Percentiles rank a stretch among this genome's conserved stretches.
Evolutionary conservation across 2,888 invertebrate species (phyloP).

Genomic region (Andrena hattorfiana): DNA sequence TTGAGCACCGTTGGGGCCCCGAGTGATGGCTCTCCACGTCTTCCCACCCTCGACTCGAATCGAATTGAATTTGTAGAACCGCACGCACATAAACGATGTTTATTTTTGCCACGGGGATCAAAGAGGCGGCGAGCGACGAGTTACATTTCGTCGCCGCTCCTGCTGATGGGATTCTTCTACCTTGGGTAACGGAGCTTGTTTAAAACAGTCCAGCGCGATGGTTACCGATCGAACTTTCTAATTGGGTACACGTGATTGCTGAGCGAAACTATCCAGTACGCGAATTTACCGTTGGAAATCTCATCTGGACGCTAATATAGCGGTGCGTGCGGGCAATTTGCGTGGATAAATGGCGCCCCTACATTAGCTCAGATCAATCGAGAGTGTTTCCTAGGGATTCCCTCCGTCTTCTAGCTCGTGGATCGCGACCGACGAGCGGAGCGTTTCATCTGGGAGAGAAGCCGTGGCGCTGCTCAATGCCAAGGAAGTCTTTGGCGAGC

Average conservation of each 20-base stretch:
- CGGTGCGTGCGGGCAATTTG: background rate
- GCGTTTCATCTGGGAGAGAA: background rate
- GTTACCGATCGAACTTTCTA: too few species aligned
- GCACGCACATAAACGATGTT: slow-evolving; percentile 42
- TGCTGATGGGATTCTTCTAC: background rate
- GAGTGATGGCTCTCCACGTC: slow-evolving; percentile 58
- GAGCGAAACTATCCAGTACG: background rate
- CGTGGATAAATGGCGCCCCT: background rate
- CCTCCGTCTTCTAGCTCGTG: background rate
- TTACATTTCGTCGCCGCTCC: background rate
- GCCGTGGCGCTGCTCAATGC: slow-evolving; percentile 40
- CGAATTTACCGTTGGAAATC: background rate
- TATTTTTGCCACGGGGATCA: slow-evolving; percentile 19
- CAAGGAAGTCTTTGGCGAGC: slow-evolving; percentile 47
- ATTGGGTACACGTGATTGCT: too few species aligned
- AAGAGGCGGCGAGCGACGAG: background rate
- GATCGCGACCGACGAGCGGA: slow-evolving; percentile 15
- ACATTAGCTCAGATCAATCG: slow-evolving; percentile 22
- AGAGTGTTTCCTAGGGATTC: slow-evolving; percentile 9
- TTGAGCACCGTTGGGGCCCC: slow-evolving; percentile 59
- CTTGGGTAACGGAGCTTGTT: too few species aligned
- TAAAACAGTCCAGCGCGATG: too few species aligned
- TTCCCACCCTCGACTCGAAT: slow-evolving; percentile 41
- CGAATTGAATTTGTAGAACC: slow-evolving; percentile 51
- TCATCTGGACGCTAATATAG: background rate